phyloP scores from a whole-genome alignment of 2,113 vertebrate genomes.

The Dipodomys merriami region DNA sequence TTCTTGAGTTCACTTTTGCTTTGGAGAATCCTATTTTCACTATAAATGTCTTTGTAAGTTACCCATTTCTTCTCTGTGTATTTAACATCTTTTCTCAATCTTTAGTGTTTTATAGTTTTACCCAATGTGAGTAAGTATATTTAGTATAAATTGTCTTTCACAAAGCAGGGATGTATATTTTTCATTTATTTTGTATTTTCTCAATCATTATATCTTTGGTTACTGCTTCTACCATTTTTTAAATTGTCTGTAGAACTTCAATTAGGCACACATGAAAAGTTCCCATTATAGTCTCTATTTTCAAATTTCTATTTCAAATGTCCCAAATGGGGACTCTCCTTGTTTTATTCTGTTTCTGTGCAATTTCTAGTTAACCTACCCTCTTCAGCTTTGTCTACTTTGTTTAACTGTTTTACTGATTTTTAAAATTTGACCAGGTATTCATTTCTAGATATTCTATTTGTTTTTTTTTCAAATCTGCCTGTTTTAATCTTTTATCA shows the following conservation, averaged over 20 bases:
- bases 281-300: background rate
- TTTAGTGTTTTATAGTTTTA: background rate
- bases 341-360: constrained; percentile 6
- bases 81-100: constrained; percentile 34
- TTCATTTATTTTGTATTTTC: constrained; percentile 15
- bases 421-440: constrained; percentile 4
- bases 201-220: background rate
- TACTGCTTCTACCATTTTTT: constrained; percentile 19
- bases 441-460: constrained; percentile 47
- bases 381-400: background rate
- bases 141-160: background rate
- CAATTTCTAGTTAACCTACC: background rate
- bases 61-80: background rate
- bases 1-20: background rate
- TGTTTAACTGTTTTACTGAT: background rate
- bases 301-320: background rate
- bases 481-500: constrained; percentile 10
- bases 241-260: constrained; percentile 11
- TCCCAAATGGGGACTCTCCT: background rate
- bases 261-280: background rate
- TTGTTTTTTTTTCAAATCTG: constrained; percentile 21
- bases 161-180: background rate
- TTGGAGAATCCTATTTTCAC: background rate
- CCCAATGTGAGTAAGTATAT: background rate
- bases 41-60: background rate